These are phyloP conservation scores for Eucidaris tribuloides DNA, from an alignment of 35 echinoderm and acorn worm species.

Conservation along the genomic window DNA sequence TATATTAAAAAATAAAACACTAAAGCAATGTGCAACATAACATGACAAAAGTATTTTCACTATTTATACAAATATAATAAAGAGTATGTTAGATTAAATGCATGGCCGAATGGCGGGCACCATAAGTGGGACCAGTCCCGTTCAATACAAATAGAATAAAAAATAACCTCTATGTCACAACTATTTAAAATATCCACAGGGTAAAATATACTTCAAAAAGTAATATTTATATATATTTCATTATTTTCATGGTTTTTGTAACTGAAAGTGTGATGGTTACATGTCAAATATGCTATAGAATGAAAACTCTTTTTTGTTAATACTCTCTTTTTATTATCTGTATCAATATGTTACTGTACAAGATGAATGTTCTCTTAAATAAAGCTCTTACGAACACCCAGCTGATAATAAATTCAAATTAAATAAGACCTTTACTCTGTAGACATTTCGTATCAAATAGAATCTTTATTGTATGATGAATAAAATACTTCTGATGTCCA, in stretches of 20 bases:
- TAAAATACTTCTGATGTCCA: constrained; percentile 47
- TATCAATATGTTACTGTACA: constrained; percentile 48
- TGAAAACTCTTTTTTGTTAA: constrained; percentile 59
- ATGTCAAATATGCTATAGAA: constrained; percentile 50
- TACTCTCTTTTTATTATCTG: constrained; percentile 37
- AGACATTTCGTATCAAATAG: constrained; percentile 75
- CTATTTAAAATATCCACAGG: constrained; percentile 46
- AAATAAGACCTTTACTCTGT: constrained; percentile 69
- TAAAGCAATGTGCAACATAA: constrained; percentile 57
- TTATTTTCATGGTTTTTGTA: constrained; percentile 45
- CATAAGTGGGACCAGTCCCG: constrained; percentile 35
- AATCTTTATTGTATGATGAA: constrained; percentile 53
- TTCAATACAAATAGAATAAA: constrained; percentile 33
- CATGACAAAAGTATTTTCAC: constrained; percentile 34
- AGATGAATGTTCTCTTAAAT: constrained; percentile 50
- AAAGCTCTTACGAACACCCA: constrained; percentile 57
- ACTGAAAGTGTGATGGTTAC: constrained; percentile 82
- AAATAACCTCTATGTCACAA: constrained; percentile 61
- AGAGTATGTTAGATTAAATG: constrained; percentile 26
- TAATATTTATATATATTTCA: constrained; percentile 75
- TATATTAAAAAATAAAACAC: constrained; percentile 72
- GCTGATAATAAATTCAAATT: constrained; percentile 59
- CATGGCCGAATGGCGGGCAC: constrained; percentile 49
- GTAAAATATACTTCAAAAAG: constrained; percentile 78
- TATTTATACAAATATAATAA: constrained; percentile 72